Percentiles rank a stretch among this genome's conserved stretches.
Evolutionary conservation across 2,113 vertebrate genomes (phyloP).

Genomic region (Falco punctatus): DNA sequence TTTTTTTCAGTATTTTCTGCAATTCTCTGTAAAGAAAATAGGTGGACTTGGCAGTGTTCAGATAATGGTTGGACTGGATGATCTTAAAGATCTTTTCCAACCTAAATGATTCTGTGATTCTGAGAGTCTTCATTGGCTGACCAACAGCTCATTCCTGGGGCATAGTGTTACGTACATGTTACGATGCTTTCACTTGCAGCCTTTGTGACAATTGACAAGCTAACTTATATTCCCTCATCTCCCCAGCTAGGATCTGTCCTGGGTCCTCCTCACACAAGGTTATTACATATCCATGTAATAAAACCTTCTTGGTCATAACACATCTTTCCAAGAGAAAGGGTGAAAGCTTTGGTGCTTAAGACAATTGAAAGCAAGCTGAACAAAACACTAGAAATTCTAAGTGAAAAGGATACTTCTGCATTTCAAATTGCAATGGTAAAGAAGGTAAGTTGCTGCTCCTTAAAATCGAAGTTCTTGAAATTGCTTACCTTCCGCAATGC

Average conservation of each 20-base stretch:
- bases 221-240: background rate
- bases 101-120: background rate
- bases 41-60: background rate
- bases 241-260: background rate
- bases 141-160: background rate
- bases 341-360: background rate
- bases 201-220: background rate
- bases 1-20: background rate
- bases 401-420: background rate
- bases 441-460: background rate
- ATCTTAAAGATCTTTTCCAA: background rate
- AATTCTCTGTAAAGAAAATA: background rate
- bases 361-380: background rate
- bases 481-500: background rate
- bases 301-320: background rate
- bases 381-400: background rate
- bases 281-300: background rate
- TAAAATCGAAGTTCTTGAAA: background rate
- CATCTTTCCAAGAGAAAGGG: background rate
- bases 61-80: rapidly evolving
- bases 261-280: background rate
- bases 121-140: background rate
- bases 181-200: background rate
- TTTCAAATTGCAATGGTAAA: background rate
- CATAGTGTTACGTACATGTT: background rate